phyloP scores from a whole-genome alignment of 1,140 invertebrate genomes.

The Cheumatopsyche charites region DNA sequence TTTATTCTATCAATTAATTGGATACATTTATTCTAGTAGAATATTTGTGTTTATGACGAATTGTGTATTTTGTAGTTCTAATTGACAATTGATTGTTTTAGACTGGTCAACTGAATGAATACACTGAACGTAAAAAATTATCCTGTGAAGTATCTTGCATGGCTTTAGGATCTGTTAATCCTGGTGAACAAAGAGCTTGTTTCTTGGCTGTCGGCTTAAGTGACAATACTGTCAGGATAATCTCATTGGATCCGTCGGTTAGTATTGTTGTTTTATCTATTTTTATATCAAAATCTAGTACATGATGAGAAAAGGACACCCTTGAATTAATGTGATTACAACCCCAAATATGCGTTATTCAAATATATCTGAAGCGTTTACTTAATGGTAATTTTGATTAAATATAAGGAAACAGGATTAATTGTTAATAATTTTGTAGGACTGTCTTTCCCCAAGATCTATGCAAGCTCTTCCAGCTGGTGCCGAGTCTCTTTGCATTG shows the following conservation, averaged over 20 bases:
- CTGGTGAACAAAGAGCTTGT: constrained; percentile 93
- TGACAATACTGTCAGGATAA: constrained; percentile 97
- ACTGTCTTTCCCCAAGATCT: constrained; percentile 90
- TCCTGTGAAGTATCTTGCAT: constrained; percentile 97
- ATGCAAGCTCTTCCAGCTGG: constrained; percentile 97
- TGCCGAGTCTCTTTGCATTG: constrained; percentile 95
- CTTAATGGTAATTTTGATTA: not conserved
- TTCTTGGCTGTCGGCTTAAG: constrained; percentile 96
- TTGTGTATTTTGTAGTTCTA: not conserved
- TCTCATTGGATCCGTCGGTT: constrained; percentile 93
- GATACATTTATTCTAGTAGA: no score
- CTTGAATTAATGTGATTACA: constrained; percentile 60
- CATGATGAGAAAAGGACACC: constrained; percentile 63
- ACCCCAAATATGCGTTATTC: constrained; percentile 61
- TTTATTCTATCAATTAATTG: not conserved
- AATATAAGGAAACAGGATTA: no score
- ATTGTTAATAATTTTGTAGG: constrained; percentile 54
- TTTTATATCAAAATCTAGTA: constrained; percentile 5
- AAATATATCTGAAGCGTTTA: constrained; percentile 46
- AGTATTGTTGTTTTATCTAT: constrained; percentile 51
- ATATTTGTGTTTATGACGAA: no score
- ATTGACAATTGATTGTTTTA: constrained; percentile 57
- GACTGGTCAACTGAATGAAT: constrained; percentile 98
- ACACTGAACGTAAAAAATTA: constrained; percentile 96
- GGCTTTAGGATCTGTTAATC: constrained; percentile 93